Base-by-base conservation (phyloP, 2,888 invertebrate genomes). In the Cosmopolites sordidus region DNA sequence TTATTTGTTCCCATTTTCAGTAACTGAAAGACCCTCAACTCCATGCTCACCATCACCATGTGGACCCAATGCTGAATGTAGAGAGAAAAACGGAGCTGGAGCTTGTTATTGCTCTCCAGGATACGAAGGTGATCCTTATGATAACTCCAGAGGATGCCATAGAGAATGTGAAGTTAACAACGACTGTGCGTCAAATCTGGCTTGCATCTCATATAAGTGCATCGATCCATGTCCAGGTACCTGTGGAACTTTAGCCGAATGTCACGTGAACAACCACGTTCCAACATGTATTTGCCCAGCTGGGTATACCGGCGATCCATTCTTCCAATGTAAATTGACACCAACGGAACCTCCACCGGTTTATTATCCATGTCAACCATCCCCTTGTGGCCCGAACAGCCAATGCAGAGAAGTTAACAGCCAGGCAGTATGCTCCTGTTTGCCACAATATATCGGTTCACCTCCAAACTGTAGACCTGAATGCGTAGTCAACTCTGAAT, bases 301-400 rank as follows among this genome's bases (percentile, higher is more conserved):
- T 49, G 89, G 87, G 16, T 88, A 79, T 64, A 84, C 86, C 1
- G 90, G 91, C 43, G 89, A 92, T 79, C 89, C 92, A 56, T 90
- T 89, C 77, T 87, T 83, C 74, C 83, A 83, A 65, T 88, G 87
- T 66, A 80, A 78, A 65, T 81, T 80, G 69, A 76, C 83, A 45
- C 73, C 75, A 48, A 74, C 77, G 62, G 71, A 74, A 48, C 77
- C 79, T 41, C 73, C 76, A 29, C 69, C 56, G 46, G 69, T 72
- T 14, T 63, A 78, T 52, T 85, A 90, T 67, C 90, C 90, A 5
- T 92, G 92, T 66, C 80, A 83, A 56, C 90, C 90, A 48, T 84
- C 89, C 16, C 92, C 92, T 0, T 93, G 92, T 70, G 93, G 92
- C 44, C 89, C 90, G 1, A 90, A 91, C 70, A 89, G 90, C 68